phyloP scores from a whole-genome alignment of 2,888 invertebrate species.

The Hemithea aestivaria region DNA sequence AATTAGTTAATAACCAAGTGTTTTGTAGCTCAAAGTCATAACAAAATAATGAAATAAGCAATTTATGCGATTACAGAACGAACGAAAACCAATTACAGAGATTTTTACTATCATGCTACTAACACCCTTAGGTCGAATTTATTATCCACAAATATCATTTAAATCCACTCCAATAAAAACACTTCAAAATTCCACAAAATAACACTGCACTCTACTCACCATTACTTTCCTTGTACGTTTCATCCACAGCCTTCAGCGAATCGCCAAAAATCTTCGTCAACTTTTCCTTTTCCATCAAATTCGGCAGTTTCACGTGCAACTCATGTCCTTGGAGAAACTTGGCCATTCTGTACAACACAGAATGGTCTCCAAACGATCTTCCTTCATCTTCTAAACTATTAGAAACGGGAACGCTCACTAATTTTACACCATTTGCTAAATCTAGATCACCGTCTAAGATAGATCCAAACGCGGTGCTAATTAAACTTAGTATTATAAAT shows the following conservation, averaged over 20 bases:
- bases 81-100: too few species aligned
- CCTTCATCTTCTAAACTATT: conserved; percentile 72
- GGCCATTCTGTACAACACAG: conserved; percentile 79
- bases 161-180: too few species aligned
- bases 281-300: conserved; percentile 83
- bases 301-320: conserved; percentile 84
- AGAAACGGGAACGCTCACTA: conserved; percentile 75
- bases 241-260: conserved; percentile 72
- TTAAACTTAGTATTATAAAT: conserved; percentile 38
- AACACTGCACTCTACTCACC: conserved; percentile 57
- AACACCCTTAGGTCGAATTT: too few species aligned
- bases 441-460: conserved; percentile 74
- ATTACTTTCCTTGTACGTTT: conserved; percentile 62
- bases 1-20: too few species aligned
- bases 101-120: too few species aligned
- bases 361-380: conserved; percentile 70
- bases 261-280: conserved; percentile 79
- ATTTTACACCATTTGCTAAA: conserved; percentile 81
- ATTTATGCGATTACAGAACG: too few species aligned
- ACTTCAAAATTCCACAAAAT: conserved; percentile 7
- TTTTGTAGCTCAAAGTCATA: too few species aligned
- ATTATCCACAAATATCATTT: too few species aligned
- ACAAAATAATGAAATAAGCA: too few species aligned
- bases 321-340: conserved; percentile 86
- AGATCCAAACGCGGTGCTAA: conserved; percentile 39